A percentile compares a stretch with the other conserved stretches of the same genome.
phyloP scores from a whole-genome alignment of 2,888 invertebrate genomes.

The Linnaemya vulpina region DNA sequence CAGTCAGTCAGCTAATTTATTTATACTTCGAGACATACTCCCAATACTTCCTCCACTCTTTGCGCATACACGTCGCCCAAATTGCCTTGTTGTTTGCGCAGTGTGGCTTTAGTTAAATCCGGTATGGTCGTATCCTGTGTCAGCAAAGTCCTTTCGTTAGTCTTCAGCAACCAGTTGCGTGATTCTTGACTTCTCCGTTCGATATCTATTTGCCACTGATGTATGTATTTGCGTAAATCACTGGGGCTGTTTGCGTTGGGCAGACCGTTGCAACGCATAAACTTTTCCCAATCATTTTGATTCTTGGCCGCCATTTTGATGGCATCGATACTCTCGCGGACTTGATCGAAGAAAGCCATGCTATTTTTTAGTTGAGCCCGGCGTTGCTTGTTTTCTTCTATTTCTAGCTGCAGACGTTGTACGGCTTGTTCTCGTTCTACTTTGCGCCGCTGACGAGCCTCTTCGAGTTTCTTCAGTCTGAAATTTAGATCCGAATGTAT shows the following conservation, averaged over 20 bases:
- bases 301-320: slow-evolving; percentile 79
- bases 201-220: slow-evolving; percentile 81
- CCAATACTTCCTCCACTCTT: slow-evolving; percentile 80
- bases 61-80: slow-evolving; percentile 81
- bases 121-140: slow-evolving; percentile 81
- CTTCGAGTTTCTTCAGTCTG: slow-evolving; percentile 81
- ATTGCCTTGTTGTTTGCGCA: slow-evolving; percentile 80
- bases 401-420: slow-evolving; percentile 81
- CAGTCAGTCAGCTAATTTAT: not conserved
- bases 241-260: slow-evolving; percentile 82
- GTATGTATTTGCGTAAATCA: slow-evolving; percentile 82
- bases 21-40: slow-evolving; percentile 74
- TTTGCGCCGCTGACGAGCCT: slow-evolving; percentile 81
- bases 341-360: slow-evolving; percentile 79
- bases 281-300: slow-evolving; percentile 81
- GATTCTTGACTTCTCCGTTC: slow-evolving; percentile 76
- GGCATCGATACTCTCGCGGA: slow-evolving; percentile 77
- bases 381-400: slow-evolving; percentile 81
- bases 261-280: slow-evolving; percentile 83
- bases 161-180: slow-evolving; percentile 82
- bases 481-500: not conserved
- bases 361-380: slow-evolving; percentile 81
- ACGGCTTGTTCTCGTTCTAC: slow-evolving; percentile 82
- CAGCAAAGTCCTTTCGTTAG: slow-evolving; percentile 81
- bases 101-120: slow-evolving; percentile 78